Base-by-base conservation (phyloP, 2,797 vertebrate species). In the Neostethus bicornis region DNA sequence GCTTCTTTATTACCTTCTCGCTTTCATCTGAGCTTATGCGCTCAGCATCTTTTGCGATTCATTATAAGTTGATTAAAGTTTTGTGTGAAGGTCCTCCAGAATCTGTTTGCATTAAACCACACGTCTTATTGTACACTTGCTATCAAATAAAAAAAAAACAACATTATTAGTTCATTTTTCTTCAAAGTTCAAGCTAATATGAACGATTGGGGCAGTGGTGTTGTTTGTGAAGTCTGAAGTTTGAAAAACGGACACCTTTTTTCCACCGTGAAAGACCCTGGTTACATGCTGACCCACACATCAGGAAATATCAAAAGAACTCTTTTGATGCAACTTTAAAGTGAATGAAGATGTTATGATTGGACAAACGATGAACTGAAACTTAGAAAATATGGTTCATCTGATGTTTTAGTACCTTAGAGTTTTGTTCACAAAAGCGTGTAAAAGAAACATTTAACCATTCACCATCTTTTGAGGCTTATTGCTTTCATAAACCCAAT, bases 291-390 rank as follows among this genome's bases (percentile, higher is more conserved):
- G 81, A 83, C 77, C 82, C 81, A 77, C 79, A 77, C 81, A 81
- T 85, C 78, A 79, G 61, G 81, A 77, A 77, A 62, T 80, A 84
- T 85, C 79, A 84, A 87, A 87, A 81, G 70, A 64, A 80, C 54
- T 47, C 76, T 82, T 88, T 86, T 85, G 84, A 88, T 82, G 62
- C 81, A 84, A 83, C 76, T 85, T 83, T 75, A 83, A 88, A 87
- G 85, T 81, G 74, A 80, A 77, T 65, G 80, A 55, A 79, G 77
- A 48, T 21, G n/a, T n/a, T 79, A 62, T 82, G 83, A 85, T 84
- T 85, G 76, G 74, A 44, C 76, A 75, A 84, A 69, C 71, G 80
- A 81, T 80, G 79, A 68, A 70, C 56, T 63, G 77, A 73, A 81
- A 68, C 64, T 50, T 66, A 73, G 12, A 77, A 74, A 76, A 82